Conservation (phyloP, 2,797 vertebrate genomes). For the Labeo calbasu region DNA sequence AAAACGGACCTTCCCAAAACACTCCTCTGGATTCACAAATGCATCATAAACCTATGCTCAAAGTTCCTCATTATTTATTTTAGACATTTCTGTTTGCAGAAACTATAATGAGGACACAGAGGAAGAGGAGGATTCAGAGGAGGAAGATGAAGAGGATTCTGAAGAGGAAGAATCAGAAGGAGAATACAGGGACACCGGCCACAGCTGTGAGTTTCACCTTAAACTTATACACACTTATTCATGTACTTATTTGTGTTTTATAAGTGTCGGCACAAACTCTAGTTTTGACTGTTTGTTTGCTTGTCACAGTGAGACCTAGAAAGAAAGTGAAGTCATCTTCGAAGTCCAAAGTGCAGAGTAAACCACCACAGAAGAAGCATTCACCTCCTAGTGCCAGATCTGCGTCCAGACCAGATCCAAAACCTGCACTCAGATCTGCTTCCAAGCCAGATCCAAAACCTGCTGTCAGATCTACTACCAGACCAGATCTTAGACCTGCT, state of each 20-base stretch:
- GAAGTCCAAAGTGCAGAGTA: conserved; percentile 77
- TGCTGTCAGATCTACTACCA: conserved; percentile 69
- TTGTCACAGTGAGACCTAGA: conserved; percentile 86
- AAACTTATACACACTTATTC: background rate
- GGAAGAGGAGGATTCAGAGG: conserved; percentile 84
- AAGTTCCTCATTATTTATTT: background rate
- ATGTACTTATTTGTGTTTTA: background rate
- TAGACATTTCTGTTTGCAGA: conserved; percentile 67
- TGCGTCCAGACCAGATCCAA: conserved; percentile 58
- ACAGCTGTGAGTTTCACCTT: conserved; percentile 85
- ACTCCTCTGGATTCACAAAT: no score
- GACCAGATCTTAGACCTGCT: conserved; percentile 61
- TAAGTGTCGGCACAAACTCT: background rate
- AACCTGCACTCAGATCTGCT: conserved; percentile 70
- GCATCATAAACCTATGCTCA: no score
- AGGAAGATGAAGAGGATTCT: conserved; percentile 81
- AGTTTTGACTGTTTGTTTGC: conserved; percentile 7
- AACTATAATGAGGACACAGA: conserved; percentile 91
- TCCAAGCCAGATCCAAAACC: conserved; percentile 66
- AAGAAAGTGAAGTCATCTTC: conserved; percentile 84
- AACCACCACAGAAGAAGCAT: conserved; percentile 84
- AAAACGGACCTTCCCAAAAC: no score
- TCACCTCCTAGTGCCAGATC: conserved; percentile 69
- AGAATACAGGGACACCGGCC: conserved; percentile 87
- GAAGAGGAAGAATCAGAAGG: conserved; percentile 86